Evolutionary conservation across 92 coral and sea anemone genomes (phyloP), one percentile per base, ranked within the genome.

Genomic region (Phenganax stokvisi): DNA sequence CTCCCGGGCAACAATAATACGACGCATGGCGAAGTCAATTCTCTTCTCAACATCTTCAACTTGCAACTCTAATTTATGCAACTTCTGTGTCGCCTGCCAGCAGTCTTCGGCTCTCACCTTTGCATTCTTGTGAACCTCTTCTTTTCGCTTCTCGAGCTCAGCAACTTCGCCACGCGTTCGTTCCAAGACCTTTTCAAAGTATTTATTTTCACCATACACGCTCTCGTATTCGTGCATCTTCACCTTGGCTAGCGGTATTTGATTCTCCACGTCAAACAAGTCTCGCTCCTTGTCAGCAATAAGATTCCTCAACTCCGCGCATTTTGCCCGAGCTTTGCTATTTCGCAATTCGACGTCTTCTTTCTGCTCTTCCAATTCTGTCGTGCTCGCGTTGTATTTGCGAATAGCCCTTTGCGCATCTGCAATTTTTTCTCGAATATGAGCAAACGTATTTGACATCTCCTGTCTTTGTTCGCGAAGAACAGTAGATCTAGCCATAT

Each of bases 201-300:
- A 85, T 51, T 31, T 74, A 70, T 87, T 87, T 59, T 87, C 90
- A 20, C 90, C 87, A 12, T 11, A 74, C 63, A 83, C 74, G 74
- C 79, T 86, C 7, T 85, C 83, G 7, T 84, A 72, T 29, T 87
- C 90, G 78, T 87, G 76, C 58, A 85, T 84, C 0, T 84, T 74
- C 25, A 62, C 70, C 15, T 79, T 79, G 17, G 85, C 85, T 57
- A 80, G 54, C 6, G 84, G 79, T 55, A 87, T 87, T 12, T 84
- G 82, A 56, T 51, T 70, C 27, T 87, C 90, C 11, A 79, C 75
- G 29, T 84, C 85, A 29, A 73, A 47, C 20, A 84, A 79, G 25
- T 87, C 54, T 9, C 83, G 87, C 58, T 87, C 90, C 9, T 13
- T 73, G 51, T 87, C 90, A 12, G 67, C 74, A 3, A 87, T 84